Conservation (phyloP, 2,888 invertebrate species). For the Synanthedon myopaeformis region DNA sequence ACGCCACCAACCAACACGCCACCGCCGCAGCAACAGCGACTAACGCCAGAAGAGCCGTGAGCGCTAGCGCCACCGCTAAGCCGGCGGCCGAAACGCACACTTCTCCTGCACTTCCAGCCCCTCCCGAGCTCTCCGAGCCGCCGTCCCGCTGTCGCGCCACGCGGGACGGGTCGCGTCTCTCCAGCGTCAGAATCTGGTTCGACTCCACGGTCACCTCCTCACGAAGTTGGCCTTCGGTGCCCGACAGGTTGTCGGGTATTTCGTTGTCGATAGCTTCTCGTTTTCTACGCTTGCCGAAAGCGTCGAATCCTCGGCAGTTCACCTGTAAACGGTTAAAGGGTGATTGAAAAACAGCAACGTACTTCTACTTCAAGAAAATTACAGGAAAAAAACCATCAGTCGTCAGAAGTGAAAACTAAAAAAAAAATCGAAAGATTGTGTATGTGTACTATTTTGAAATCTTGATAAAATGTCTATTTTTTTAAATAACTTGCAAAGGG, state of each 20-base stretch:
- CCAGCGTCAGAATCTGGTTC: slow-evolving; percentile 90
- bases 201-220: slow-evolving; percentile 95
- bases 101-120: slow-evolving; percentile 76
- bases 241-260: slow-evolving; percentile 55
- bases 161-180: slow-evolving; percentile 83
- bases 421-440: too few species aligned
- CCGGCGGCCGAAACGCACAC: slow-evolving; percentile 96
- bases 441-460: too few species aligned
- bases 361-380: too few species aligned
- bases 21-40: slow-evolving; percentile 95
- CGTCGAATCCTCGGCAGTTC: slow-evolving; percentile 91
- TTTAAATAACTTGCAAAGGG: too few species aligned
- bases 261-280: slow-evolving; percentile 69
- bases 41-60: slow-evolving; percentile 90
- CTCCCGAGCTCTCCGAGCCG: slow-evolving; percentile 71
- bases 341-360: not conserved
- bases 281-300: slow-evolving; percentile 84
- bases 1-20: slow-evolving; percentile 96
- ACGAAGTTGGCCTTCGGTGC: slow-evolving; percentile 83
- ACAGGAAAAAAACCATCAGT: not conserved
- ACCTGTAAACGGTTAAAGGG: slow-evolving; percentile 68
- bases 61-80: slow-evolving; percentile 90
- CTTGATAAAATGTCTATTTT: too few species aligned
- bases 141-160: slow-evolving; percentile 82
- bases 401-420: too few species aligned